Conservation (phyloP, 2,888 invertebrate genomes). For the Hydropsyche betteni region DNA sequence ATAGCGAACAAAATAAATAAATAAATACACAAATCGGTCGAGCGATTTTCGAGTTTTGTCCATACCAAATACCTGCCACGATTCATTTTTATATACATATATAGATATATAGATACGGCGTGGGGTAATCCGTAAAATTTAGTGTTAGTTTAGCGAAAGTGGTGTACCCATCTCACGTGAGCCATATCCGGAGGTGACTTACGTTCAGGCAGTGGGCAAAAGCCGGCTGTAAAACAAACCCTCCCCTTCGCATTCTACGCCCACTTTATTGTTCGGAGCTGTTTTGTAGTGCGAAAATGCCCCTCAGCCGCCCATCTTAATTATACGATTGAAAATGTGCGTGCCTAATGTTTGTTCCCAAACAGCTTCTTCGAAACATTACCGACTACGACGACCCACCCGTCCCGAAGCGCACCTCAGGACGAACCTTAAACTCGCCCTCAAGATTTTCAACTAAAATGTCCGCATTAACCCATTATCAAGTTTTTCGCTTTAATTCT, state of each 20-base stretch:
- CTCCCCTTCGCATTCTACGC: slow-evolving; percentile 26
- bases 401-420: slow-evolving; percentile 6
- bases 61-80: too few relatives aligned
- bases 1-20: too few relatives aligned
- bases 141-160: slow-evolving; percentile 36
- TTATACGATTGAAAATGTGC: slow-evolving; percentile 32
- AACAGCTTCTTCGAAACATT: slow-evolving; percentile 27
- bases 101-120: too few relatives aligned
- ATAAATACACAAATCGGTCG: too few relatives aligned
- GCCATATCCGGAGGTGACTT: slow-evolving; percentile 42
- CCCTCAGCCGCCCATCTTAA: slow-evolving; percentile 27
- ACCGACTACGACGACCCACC: not conserved
- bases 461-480: too few relatives aligned
- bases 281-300: slow-evolving; percentile 39
- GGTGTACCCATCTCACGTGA: slow-evolving; percentile 41
- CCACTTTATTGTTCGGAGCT: slow-evolving; percentile 39
- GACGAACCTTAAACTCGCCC: not conserved
- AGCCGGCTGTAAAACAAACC: slow-evolving; percentile 42
- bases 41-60: too few relatives aligned
- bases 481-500: too few relatives aligned
- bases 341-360: slow-evolving; percentile 22
- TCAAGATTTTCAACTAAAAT: too few relatives aligned
- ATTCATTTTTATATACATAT: too few relatives aligned
- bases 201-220: slow-evolving; percentile 37
- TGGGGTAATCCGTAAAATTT: slow-evolving; percentile 28